These are phyloP conservation scores for Melozone crissalis DNA, from an alignment of 2,113 vertebrate genomes.

Conservation along the genomic window DNA sequence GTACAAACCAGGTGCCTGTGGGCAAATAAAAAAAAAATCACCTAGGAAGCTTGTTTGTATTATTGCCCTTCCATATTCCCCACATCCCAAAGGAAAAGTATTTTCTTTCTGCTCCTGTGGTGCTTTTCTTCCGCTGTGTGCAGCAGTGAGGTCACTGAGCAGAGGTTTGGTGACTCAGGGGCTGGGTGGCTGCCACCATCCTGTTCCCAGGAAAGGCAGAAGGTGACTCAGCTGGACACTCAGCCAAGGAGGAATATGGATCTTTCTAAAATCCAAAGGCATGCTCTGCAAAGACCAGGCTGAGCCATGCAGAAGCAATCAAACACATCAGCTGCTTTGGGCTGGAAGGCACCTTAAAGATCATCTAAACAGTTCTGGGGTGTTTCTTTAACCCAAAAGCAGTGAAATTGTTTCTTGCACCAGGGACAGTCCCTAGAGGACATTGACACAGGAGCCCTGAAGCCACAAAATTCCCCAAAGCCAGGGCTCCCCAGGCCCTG, in stretches of 20 bases:
- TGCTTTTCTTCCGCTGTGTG: neutral
- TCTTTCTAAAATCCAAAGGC: neutral
- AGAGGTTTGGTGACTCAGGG: neutral
- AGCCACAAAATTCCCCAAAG: neutral
- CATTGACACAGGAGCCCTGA: neutral
- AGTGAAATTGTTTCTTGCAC: neutral
- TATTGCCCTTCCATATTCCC: neutral
- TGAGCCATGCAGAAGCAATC: neutral
- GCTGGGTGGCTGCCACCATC: neutral
- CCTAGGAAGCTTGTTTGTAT: neutral
- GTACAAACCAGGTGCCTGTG: fast-evolving
- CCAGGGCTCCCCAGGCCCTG: neutral
- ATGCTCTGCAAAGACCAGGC: neutral
- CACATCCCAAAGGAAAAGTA: neutral
- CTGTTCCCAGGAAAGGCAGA: neutral
- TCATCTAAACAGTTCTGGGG: neutral
- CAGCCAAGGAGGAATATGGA: neutral
- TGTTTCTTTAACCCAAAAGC: neutral
- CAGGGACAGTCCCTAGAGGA: neutral
- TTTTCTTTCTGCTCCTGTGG: neutral
- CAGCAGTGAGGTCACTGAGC: neutral
- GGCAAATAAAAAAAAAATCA: neutral
- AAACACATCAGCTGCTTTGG: neutral
- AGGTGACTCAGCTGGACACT: neutral
- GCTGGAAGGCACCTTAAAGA: neutral